Base-by-base conservation (phyloP, 1,140 invertebrate species). In the Proales similis region DNA sequence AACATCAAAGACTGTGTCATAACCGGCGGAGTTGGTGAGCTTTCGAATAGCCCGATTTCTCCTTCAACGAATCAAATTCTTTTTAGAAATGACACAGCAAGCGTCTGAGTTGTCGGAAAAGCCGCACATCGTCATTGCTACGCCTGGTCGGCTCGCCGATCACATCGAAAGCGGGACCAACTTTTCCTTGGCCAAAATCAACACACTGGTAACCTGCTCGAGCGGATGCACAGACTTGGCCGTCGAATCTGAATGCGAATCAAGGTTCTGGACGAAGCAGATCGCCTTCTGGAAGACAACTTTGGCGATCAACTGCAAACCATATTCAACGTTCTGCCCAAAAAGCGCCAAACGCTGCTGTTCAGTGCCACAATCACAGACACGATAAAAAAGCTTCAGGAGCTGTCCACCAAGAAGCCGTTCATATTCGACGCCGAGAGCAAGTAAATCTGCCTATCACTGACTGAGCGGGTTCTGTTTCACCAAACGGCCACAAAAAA, bases 301-400 rank as follows among this genome's bases (percentile, higher is more conserved):
- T 78, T 76, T 69, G 71, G 71, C 11, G 69, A 70, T 49, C 74
- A 78, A 62, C 63, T 78, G 42, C 67, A 75, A 63, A 65, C 68
- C 7, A 74, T 78, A 57, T 74, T 76, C 66, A 66, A 68, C 43
- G 69, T 66, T 26, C 63, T 77, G 42, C 72, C 73, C 14, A 48
- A 43, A 33, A 72, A 75, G 63, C 66, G 76, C n/a, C 75, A 77
- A 63, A 76, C 74, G 12, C 66, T 77, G 17, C 62, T 77, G 9
- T 77, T 77, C 65, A 76, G 72, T 70, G 76, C 76, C 32, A 77
- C 76, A 19, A 69, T 74, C 65, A 74, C 74, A 43, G 68, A 72
- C 12, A 69, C 68, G 12, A 63, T 77, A 3, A 62, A 68, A 42
- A 67, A 72, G 36, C 67, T 76, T 4, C 67, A 71, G 51, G 68